These are phyloP conservation scores for Caerostris darwini DNA, from an alignment of 1,140 invertebrate species.

Conservation along the genomic window DNA sequence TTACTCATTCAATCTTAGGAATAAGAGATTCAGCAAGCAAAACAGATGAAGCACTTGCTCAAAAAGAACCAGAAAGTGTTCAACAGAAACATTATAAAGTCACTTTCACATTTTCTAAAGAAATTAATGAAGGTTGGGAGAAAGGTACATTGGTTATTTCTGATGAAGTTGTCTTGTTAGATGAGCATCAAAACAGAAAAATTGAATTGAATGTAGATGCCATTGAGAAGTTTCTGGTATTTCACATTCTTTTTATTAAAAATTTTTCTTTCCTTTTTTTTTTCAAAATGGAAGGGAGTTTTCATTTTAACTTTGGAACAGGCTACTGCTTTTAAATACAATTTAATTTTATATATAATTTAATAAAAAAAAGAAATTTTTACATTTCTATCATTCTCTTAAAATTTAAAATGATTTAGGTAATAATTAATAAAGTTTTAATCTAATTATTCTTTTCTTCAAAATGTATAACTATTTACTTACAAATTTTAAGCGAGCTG, in stretches of 20 bases:
- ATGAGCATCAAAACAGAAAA: slow-evolving; percentile 22
- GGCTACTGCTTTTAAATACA: no score
- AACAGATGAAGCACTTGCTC: not conserved
- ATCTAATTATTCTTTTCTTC: no score
- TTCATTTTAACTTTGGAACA: no score
- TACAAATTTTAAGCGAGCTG: no score
- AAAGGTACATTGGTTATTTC: slow-evolving; percentile 39
- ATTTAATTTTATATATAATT: no score
- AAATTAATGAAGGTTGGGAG: not conserved
- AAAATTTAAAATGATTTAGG: no score
- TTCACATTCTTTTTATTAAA: not conserved
- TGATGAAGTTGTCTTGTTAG: slow-evolving; percentile 30
- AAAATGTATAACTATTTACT: no score
- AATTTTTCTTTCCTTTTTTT: no score
- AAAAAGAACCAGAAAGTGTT: not conserved
- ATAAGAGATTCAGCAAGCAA: not conserved
- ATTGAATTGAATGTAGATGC: not conserved
- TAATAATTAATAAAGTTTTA: no score
- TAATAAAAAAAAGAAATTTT: no score
- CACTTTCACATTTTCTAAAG: slow-evolving; percentile 33
- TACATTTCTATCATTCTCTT: no score
- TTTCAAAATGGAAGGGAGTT: no score
- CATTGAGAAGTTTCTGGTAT: not conserved
- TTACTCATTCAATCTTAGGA: not conserved
- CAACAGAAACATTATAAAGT: slow-evolving; percentile 44